A percentile compares a stretch with the other conserved stretches of the same genome.
Conservation (phyloP, 2,113 vertebrate species). For the Pardalotus punctatus region DNA sequence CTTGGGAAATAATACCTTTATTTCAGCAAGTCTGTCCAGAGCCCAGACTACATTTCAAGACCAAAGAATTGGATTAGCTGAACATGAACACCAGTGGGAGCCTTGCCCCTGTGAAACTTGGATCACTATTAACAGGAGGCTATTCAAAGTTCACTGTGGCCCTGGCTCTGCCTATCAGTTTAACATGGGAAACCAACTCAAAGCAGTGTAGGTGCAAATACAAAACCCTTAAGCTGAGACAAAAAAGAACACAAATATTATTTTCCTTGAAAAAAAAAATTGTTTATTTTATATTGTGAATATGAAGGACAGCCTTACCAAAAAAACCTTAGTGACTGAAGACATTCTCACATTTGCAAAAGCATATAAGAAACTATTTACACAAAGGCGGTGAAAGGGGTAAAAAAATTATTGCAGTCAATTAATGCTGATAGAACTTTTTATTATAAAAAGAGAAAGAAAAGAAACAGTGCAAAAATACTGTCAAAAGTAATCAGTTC, state of each 20-base stretch:
- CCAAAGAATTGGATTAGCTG: neutral
- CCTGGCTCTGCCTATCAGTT: neutral
- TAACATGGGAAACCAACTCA: neutral
- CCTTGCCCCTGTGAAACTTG: neutral
- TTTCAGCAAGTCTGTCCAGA: neutral
- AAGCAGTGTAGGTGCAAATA: neutral
- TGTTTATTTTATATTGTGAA: conserved; percentile 89
- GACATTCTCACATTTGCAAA: conserved; percentile 74
- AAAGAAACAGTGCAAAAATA: conserved; percentile 86
- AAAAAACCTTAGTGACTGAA: conserved; percentile 74
- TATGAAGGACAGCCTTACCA: conserved; percentile 71
- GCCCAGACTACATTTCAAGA: neutral
- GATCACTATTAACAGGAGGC: neutral
- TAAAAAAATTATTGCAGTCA: conserved; percentile 68
- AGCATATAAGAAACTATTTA: conserved; percentile 84
- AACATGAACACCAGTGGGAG: neutral
- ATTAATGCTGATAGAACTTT: conserved; percentile 70
- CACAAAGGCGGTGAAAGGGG: conserved; percentile 76
- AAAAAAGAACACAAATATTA: neutral
- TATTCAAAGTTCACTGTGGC: neutral
- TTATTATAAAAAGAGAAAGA: conserved; percentile 75
- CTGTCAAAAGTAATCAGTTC: conserved; percentile 81
- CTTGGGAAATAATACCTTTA: neutral
- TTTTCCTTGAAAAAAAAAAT: conserved; percentile 69
- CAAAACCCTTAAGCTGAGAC: neutral